These are phyloP conservation scores for Mareca penelope DNA, from an alignment of 2,797 vertebrate species.

Conservation along the genomic window DNA sequence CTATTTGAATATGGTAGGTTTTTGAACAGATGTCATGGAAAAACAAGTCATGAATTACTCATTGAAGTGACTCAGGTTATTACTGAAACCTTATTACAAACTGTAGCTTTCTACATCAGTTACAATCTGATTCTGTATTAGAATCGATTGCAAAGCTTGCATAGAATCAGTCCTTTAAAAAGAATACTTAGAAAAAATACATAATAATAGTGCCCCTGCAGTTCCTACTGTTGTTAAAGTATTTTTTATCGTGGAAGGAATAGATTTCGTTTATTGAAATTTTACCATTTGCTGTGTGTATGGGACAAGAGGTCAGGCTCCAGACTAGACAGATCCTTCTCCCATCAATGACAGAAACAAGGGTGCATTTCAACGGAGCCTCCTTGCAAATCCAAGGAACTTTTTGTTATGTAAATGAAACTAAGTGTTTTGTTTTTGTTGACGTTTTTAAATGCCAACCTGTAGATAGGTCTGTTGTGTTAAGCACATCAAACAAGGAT, in stretches of 20 bases:
- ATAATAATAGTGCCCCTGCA: neutral
- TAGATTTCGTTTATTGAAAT: neutral
- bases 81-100: fast-evolving
- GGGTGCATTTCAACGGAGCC: constrained; percentile 67
- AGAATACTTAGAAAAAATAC: neutral
- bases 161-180: neutral
- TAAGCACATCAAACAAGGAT: constrained; percentile 57
- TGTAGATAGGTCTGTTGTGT: constrained; percentile 55
- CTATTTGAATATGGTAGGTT: neutral
- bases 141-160: neutral
- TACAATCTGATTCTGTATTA: neutral
- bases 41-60: neutral
- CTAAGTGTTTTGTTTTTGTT: constrained; percentile 41
- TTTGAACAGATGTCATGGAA: neutral
- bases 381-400: constrained; percentile 53
- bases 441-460: constrained; percentile 50
- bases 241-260: neutral
- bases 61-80: neutral
- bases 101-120: neutral
- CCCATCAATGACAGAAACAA: constrained; percentile 38
- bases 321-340: neutral
- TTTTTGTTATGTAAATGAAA: constrained; percentile 71
- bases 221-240: neutral
- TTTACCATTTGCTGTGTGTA: neutral
- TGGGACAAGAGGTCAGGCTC: neutral